Conservation (phyloP, 2,888 invertebrate species). For the Lepetodrilus schrolli region DNA sequence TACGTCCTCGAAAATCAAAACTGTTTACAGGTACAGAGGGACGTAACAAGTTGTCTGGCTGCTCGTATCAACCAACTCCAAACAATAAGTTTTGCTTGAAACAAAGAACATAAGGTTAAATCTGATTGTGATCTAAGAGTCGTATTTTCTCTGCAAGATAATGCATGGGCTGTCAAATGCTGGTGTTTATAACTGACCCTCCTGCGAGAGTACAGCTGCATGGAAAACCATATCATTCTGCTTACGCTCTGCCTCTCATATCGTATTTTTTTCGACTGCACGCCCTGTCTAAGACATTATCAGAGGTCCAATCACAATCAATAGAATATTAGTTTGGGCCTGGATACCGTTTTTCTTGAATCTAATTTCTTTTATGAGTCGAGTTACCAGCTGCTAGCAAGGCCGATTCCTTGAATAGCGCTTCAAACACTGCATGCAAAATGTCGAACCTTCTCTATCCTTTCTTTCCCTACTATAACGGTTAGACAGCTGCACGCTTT, state of each 20-base stretch:
- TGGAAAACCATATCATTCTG: not conserved
- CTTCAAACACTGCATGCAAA: not conserved
- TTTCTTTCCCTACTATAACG: constrained; percentile 16
- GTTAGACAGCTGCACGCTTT: constrained; percentile 39
- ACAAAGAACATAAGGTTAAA: constrained; percentile 23
- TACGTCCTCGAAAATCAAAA: too few relatives aligned
- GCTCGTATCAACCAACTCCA: not conserved
- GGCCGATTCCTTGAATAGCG: constrained; percentile 13
- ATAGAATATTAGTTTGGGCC: constrained; percentile 28
- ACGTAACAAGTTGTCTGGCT: constrained; percentile 17
- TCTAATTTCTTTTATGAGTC: constrained; percentile 28
- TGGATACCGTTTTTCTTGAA: constrained; percentile 27
- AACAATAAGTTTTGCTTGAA: not conserved
- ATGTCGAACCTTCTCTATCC: not conserved
- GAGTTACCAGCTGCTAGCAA: constrained; percentile 27
- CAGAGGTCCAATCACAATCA: constrained; percentile 1
- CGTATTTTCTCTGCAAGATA: not conserved
- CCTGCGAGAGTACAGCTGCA: not conserved
- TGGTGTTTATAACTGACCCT: not conserved
- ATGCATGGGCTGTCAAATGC: not conserved
- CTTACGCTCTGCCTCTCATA: not conserved
- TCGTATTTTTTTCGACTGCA: constrained; percentile 11
- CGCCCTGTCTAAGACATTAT: constrained; percentile 24
- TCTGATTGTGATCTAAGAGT: not conserved
- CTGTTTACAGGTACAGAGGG: too few relatives aligned